Conservation (phyloP, 2,888 invertebrate genomes). For the Leptinotarsa juncta region DNA sequence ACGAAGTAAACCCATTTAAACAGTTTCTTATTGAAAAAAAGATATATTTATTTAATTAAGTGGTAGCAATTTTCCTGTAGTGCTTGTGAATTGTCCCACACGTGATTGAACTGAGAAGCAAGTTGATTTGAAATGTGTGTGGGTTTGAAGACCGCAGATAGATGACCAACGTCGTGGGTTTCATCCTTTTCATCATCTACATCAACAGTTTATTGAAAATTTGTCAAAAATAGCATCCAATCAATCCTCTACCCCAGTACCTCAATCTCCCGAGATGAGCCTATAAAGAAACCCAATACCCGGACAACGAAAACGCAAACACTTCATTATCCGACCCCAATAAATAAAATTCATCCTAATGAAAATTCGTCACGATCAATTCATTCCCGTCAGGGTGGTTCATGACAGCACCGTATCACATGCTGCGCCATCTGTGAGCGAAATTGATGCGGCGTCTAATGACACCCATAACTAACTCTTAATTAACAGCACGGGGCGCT, state of each 20-base stretch:
- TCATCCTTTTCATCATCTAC: no score
- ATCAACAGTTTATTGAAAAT: no score
- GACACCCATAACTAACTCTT: conserved; percentile 59
- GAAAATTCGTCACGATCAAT: conserved; percentile 36
- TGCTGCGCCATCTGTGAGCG: conserved; percentile 46
- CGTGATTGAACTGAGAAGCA: no score
- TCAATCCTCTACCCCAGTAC: background rate
- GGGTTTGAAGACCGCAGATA: no score
- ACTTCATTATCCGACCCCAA: conserved; percentile 30
- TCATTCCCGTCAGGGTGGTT: conserved; percentile 27
- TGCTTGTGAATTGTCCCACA: no score
- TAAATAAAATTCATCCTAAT: conserved; percentile 31
- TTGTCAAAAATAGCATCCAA: no score
- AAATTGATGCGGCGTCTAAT: conserved; percentile 45
- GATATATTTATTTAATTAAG: no score
- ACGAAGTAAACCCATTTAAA: no score
- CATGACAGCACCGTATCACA: conserved; percentile 43
- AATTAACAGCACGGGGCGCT: conserved; percentile 62
- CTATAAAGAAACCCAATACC: conserved; percentile 28
- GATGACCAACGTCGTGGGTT: no score
- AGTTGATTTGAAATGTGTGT: no score
- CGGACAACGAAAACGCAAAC: conserved; percentile 27
- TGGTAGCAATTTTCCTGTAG: no score
- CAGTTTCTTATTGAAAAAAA: no score
- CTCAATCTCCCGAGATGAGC: background rate